Conservation (phyloP, 37 sponge, comb jelly and placozoan species). For the Hexactinellida sp. region DNA sequence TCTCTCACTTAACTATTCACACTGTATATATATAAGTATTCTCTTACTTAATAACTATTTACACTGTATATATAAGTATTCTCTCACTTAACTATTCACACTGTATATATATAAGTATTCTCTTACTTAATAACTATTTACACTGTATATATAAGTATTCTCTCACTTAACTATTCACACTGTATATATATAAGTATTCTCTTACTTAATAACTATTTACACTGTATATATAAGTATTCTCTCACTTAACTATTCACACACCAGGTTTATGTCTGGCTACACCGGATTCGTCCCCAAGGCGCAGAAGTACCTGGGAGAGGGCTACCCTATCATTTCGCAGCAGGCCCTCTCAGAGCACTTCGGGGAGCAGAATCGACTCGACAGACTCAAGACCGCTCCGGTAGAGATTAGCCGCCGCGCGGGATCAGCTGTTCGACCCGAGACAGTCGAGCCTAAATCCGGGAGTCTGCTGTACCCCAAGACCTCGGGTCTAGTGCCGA, state of each 20-base stretch:
- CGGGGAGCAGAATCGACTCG: constrained; percentile 37
- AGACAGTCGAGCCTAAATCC: constrained; percentile 10
- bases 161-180: not conserved
- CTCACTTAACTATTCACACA: not conserved
- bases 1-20: no score
- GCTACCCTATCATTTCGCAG: constrained; percentile 72
- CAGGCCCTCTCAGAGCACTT: constrained; percentile 62
- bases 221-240: no score
- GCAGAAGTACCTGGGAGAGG: constrained; percentile 67
- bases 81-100: no score
- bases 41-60: no score
- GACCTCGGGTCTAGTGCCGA: constrained; percentile 67
- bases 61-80: no score
- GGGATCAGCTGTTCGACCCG: constrained; percentile 3
- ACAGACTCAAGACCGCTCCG: constrained; percentile 29
- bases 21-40: no score
- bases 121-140: no score
- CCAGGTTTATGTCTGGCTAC: constrained; percentile 76
- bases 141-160: no score
- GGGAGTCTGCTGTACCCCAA: constrained; percentile 40
- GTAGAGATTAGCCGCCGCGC: constrained; percentile 21
- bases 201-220: no score
- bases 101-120: no score
- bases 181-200: no score
- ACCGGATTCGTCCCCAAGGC: constrained; percentile 87